Percentiles rank a stretch among this genome's conserved stretches.
These are phyloP conservation scores for Drosophila truncata DNA, from an alignment of 1,140 invertebrate species.

Conservation along the genomic window DNA sequence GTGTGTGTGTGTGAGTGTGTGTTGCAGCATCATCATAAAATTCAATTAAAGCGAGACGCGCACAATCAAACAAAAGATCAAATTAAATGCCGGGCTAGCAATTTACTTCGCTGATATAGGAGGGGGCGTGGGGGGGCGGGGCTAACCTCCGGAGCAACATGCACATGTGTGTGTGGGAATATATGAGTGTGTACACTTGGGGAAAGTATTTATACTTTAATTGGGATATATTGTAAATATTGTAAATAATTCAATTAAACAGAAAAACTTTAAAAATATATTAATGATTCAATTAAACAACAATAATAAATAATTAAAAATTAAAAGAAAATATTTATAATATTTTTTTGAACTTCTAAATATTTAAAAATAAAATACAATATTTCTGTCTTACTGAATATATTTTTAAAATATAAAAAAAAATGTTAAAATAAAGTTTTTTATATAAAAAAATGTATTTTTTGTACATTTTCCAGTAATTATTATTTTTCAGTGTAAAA, in stretches of 20 bases:
- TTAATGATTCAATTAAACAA: not conserved
- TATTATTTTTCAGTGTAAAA: not conserved
- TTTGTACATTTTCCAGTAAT: too few relatives aligned
- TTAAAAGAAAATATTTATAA: not conserved
- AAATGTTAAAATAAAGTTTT: not conserved
- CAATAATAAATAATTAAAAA: not conserved
- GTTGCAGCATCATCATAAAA: conserved; percentile 79
- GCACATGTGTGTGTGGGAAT: conserved; percentile 5
- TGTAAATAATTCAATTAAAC: not conserved
- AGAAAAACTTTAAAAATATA: not conserved
- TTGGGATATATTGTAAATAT: not conserved
- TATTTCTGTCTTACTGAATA: not conserved
- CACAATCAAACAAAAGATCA: conserved; percentile 84
- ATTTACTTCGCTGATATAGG: conserved; percentile 63
- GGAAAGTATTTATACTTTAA: not conserved
- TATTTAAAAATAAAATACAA: not conserved
- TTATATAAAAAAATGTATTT: not conserved
- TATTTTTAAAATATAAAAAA: not conserved
- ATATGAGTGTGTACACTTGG: not conserved
- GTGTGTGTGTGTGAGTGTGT: conserved; percentile 12
- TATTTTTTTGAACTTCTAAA: too few relatives aligned
- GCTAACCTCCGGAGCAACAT: conserved; percentile 15
- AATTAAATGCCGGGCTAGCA: conserved; percentile 81
- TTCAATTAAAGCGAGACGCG: conserved; percentile 80
- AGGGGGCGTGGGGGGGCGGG: conserved; percentile 57